Conservation (phyloP, 2,888 invertebrate genomes). For the Graphium colonna region DNA sequence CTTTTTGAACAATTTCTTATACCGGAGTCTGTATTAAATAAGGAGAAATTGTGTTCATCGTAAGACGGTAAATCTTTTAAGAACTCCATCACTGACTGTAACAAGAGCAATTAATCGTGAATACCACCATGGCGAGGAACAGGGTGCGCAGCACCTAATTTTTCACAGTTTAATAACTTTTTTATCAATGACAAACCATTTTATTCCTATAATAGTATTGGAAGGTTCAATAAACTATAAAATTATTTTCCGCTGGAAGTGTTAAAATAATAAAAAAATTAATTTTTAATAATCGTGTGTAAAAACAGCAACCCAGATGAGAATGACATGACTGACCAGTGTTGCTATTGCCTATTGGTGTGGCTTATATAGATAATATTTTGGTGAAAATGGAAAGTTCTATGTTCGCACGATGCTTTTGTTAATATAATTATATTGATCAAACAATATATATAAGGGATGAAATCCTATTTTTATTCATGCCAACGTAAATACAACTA, state of each 20-base stretch:
- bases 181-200: constrained; percentile 45
- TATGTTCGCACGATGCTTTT: no score
- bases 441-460: no score
- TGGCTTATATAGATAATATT: no score
- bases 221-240: constrained; percentile 1
- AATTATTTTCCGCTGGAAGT: constrained; percentile 38
- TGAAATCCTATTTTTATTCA: no score
- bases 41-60: constrained; percentile 94
- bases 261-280: constrained; percentile 50
- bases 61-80: constrained; percentile 94
- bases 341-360: constrained; percentile 13
- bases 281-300: constrained; percentile 36
- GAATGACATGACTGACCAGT: constrained; percentile 43
- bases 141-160: constrained; percentile 36
- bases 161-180: constrained; percentile 26
- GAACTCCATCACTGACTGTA: constrained; percentile 92
- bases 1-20: constrained; percentile 90
- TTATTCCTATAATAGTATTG: constrained; percentile 4
- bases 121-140: constrained; percentile 40
- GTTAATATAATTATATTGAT: no score
- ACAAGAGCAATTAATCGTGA: constrained; percentile 40
- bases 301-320: constrained; percentile 49
- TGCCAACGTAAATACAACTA: no score
- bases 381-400: no score
- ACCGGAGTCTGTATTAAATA: constrained; percentile 92